Percentiles rank a stretch among this genome's conserved stretches.
Evolutionary conservation across 2,797 vertebrate species (phyloP).

Genomic region (Myotis findleyi): DNA sequence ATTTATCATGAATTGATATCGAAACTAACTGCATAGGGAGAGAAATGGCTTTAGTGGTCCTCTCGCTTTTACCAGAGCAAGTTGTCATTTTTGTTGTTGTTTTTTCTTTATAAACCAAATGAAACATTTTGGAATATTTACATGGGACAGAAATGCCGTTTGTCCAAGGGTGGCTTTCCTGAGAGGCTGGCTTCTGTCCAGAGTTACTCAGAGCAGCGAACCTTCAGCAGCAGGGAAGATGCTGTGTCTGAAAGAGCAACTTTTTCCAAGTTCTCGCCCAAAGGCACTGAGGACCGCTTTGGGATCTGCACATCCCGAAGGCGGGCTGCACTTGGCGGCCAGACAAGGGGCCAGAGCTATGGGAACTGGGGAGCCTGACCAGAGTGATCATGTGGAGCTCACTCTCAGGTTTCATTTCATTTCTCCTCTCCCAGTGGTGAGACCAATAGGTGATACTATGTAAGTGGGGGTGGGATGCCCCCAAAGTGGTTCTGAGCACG

Average conservation of each 20-base stretch:
- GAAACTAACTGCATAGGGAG: slow-evolving; percentile 58
- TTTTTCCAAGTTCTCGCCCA: background rate
- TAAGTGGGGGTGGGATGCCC: background rate
- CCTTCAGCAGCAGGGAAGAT: background rate
- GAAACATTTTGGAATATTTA: background rate
- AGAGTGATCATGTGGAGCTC: background rate
- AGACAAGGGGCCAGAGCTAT: background rate
- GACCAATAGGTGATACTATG: background rate
- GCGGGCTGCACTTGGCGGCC: background rate
- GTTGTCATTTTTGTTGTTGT: background rate
- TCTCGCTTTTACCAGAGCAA: background rate
- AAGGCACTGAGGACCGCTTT: background rate
- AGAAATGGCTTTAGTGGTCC: background rate
- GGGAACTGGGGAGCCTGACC: background rate
- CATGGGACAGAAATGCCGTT: background rate
- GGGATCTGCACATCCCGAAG: background rate
- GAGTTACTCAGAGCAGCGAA: background rate
- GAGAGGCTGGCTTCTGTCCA: background rate
- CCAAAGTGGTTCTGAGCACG: background rate
- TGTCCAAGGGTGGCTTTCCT: background rate
- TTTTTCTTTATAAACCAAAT: background rate
- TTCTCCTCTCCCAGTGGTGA: background rate
- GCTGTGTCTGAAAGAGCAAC: background rate
- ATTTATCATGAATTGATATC: background rate
- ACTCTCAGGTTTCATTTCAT: background rate